phyloP scores from a whole-genome alignment of 2,113 vertebrate species.

The Peromyscus polionotus region DNA sequence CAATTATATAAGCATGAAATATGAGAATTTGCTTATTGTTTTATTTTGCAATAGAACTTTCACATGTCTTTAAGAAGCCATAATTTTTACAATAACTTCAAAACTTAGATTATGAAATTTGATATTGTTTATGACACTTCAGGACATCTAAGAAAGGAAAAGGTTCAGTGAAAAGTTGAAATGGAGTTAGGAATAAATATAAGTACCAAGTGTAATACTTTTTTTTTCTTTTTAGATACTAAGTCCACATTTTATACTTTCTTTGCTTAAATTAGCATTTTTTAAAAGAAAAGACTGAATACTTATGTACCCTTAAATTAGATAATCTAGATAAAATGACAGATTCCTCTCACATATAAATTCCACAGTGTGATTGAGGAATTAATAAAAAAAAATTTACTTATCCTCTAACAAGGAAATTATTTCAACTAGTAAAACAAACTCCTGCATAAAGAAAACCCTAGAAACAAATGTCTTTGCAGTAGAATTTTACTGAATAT shows the following conservation, averaged over 20 bases:
- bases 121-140: neutral
- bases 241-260: neutral
- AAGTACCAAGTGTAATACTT: neutral
- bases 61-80: neutral
- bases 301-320: neutral
- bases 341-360: neutral
- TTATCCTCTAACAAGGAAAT: neutral
- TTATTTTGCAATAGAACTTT: slow-evolving; percentile 11
- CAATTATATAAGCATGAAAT: neutral
- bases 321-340: neutral
- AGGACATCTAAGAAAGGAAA: neutral
- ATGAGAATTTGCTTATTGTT: neutral
- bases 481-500: slow-evolving; percentile 22
- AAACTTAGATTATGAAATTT: slow-evolving; percentile 10
- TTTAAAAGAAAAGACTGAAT: neutral
- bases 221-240: neutral
- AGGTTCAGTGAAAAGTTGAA: neutral
- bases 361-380: neutral
- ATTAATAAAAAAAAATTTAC: neutral
- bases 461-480: neutral
- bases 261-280: slow-evolving; percentile 1
- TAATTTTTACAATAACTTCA: neutral
- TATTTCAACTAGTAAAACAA: neutral
- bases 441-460: neutral
- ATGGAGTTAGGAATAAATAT: no score